A percentile compares a stretch with the other conserved stretches of the same genome.
Evolutionary conservation across 2,797 vertebrate genomes (phyloP).

Genomic region (Pelodytes ibericus): DNA sequence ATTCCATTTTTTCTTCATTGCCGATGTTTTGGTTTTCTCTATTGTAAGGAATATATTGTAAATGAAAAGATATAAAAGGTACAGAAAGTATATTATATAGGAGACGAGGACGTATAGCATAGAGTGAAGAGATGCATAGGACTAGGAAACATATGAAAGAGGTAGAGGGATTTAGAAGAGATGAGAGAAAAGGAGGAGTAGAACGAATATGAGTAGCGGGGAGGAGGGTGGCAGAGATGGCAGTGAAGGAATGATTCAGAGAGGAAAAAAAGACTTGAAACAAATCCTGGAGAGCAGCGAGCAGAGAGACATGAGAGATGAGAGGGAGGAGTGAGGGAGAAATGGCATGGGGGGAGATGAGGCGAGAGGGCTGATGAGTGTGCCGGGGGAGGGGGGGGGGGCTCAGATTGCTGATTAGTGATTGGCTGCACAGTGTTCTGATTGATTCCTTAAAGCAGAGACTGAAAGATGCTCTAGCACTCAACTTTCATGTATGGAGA

Average conservation of each 20-base stretch:
- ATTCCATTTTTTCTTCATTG: no score
- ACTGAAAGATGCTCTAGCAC: conserved; percentile 30
- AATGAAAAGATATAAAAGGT: no score
- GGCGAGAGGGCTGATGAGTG: conserved; percentile 12
- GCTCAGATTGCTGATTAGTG: conserved; percentile 51
- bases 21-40: no score
- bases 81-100: no score
- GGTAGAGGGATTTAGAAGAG: conserved; percentile 10
- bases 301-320: conserved; percentile 50
- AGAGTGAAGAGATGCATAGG: neutral
- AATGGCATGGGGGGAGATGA: conserved; percentile 15
- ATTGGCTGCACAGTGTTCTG: conserved; percentile 46
- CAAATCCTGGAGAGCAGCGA: conserved; percentile 47
- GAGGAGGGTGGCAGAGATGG: conserved; percentile 11
- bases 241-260: conserved; percentile 47
- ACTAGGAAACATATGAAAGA: neutral
- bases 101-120: neutral
- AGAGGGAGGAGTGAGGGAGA: conserved; percentile 48
- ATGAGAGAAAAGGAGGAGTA: conserved; percentile 16
- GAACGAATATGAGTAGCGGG: conserved; percentile 23
- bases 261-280: conserved; percentile 36
- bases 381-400: conserved; percentile 21
- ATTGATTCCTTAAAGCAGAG: conserved; percentile 45
- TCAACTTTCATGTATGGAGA: conserved; percentile 48
- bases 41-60: no score